These are phyloP conservation scores for Xyrichtys novacula DNA, from an alignment of 2,797 vertebrate species.

Conservation along the genomic window DNA sequence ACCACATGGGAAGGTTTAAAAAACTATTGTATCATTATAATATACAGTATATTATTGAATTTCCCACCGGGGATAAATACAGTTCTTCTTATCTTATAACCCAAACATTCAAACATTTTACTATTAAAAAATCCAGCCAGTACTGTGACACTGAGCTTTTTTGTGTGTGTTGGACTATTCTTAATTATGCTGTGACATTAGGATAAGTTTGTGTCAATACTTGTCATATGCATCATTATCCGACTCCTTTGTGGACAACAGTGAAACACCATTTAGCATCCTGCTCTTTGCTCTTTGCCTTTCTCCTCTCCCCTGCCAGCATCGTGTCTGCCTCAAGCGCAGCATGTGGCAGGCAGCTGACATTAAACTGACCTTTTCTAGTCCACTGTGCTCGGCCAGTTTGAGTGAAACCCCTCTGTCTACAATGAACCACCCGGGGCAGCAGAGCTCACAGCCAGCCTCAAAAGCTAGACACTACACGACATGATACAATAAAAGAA, in stretches of 20 bases:
- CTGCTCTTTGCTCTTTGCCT: slow-evolving; percentile 18
- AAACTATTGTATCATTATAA: no score
- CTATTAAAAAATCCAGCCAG: no score
- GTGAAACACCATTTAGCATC: slow-evolving; percentile 52
- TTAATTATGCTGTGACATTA: slow-evolving; percentile 4
- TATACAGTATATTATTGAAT: no score
- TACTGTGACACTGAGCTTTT: no score
- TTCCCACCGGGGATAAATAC: no score
- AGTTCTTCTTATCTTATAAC: no score
- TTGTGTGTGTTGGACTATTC: background rate
- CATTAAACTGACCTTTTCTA: slow-evolving; percentile 76
- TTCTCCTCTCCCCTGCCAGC: slow-evolving; percentile 44
- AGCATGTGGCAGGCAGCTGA: slow-evolving; percentile 65
- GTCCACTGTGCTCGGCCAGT: slow-evolving; percentile 38
- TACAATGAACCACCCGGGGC: slow-evolving; percentile 41
- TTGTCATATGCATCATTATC: background rate
- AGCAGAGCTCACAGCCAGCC: slow-evolving; percentile 8
- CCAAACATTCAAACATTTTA: no score
- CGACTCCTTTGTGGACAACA: slow-evolving; percentile 25
- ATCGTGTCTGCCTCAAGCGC: slow-evolving; percentile 45
- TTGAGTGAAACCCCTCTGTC: slow-evolving; percentile 45
- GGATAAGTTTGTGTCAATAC: background rate
- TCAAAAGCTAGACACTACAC: slow-evolving; percentile 24
- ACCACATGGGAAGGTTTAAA: no score
- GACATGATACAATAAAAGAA: slow-evolving; percentile 27